These are phyloP conservation scores for Drosophila bocqueti DNA, from an alignment of 1,140 invertebrate genomes.

Conservation along the genomic window DNA sequence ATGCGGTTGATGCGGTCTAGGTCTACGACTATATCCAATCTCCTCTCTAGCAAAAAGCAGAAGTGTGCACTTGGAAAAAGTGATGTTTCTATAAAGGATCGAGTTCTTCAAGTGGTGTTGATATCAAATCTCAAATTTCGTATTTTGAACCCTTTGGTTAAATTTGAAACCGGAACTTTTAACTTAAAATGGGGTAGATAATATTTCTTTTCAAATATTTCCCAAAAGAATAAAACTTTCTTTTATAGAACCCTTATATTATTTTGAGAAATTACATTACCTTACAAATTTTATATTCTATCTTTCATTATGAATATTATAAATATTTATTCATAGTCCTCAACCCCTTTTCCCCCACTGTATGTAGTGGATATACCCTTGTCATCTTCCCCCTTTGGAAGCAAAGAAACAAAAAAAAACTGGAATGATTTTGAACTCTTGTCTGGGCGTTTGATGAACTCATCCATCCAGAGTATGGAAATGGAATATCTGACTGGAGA, in stretches of 20 bases:
- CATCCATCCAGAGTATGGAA: constrained; percentile 67
- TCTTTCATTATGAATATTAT: neutral
- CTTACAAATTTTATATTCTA: too few species aligned
- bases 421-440: constrained; percentile 70
- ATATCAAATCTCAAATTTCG: neutral
- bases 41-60: constrained; percentile 9
- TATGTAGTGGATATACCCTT: neutral
- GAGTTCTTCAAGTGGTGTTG: neutral
- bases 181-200: neutral
- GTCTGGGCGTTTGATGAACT: constrained; percentile 75
- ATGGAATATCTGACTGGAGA: constrained; percentile 45
- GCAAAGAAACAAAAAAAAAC: neutral
- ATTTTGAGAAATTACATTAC: neutral
- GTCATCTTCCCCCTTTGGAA: constrained; percentile 13
- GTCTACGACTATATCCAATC: constrained; percentile 17
- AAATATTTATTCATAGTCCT: neutral
- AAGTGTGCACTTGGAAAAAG: constrained; percentile 9
- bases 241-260: neutral
- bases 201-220: neutral
- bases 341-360: constrained; percentile 15
- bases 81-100: neutral
- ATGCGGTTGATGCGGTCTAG: constrained; percentile 56
- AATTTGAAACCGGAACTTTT: neutral
- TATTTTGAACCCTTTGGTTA: neutral
- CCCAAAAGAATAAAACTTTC: neutral